Percentiles rank a stretch among this genome's conserved stretches.
These are phyloP conservation scores for Plecturocebus donacophilus DNA, from an alignment of 2,113 vertebrate genomes.

Conservation along the genomic window DNA sequence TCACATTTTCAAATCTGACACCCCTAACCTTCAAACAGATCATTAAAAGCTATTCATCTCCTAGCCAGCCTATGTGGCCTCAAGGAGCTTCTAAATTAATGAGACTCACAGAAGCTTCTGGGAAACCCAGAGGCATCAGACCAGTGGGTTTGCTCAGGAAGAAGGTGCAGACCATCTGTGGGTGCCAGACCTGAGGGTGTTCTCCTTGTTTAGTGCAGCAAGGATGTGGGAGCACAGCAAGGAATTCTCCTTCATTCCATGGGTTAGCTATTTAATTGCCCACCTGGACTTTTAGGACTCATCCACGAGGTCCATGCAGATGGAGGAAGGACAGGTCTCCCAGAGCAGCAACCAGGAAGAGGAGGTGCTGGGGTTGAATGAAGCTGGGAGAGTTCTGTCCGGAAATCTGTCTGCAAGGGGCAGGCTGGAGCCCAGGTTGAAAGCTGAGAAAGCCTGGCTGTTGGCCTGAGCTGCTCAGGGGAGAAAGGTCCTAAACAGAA, in stretches of 20 bases:
- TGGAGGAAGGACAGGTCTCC: background rate
- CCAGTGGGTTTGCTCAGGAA: background rate
- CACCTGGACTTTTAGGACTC: background rate
- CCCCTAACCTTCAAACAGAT: background rate
- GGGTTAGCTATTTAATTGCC: background rate
- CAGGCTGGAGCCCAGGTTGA: background rate
- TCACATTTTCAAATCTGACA: background rate
- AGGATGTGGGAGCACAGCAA: background rate
- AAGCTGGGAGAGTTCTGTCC: background rate
- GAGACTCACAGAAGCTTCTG: background rate
- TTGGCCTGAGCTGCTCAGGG: background rate
- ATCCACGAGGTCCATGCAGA: background rate
- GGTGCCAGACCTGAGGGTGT: background rate
- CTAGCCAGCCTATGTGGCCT: background rate
- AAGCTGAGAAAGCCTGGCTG: background rate
- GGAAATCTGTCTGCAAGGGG: background rate
- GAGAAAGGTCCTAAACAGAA: background rate
- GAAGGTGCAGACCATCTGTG: fast-evolving
- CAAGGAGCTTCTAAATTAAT: background rate
- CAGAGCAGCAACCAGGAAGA: background rate
- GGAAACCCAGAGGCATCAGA: background rate
- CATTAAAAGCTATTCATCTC: background rate
- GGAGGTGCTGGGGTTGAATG: background rate
- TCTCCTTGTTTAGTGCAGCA: background rate
- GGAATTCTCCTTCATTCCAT: background rate